Evolutionary conservation across 2,888 invertebrate species (phyloP).

Genomic region (Himalopsyche tibetana): DNA sequence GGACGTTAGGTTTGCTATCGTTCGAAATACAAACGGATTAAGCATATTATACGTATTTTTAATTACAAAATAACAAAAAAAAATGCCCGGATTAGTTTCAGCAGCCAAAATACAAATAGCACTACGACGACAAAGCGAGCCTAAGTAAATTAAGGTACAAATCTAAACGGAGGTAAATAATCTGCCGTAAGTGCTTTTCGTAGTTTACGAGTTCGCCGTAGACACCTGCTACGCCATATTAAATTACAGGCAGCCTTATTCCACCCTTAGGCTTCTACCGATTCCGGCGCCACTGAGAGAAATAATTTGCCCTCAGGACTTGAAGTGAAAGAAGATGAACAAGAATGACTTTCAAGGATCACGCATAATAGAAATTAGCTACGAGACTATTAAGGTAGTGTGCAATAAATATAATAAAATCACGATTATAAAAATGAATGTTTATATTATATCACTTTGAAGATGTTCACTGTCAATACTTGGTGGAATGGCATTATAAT

Average conservation of each 20-base stretch:
- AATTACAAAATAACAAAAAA: constrained; percentile 6
- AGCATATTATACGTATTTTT: neutral
- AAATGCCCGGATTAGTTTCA: neutral
- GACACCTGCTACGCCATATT: constrained; percentile 63
- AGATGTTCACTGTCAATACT: no score
- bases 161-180: constrained; percentile 62
- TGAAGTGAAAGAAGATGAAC: neutral
- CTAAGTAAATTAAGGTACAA: constrained; percentile 58
- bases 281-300: neutral
- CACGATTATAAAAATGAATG: no score
- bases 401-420: no score
- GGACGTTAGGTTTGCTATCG: no score
- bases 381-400: no score
- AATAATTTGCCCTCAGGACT: constrained; percentile 19
- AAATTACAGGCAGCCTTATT: constrained; percentile 55
- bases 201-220: constrained; percentile 58
- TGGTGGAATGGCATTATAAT: no score
- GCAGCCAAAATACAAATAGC: neutral
- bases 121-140: constrained; percentile 47
- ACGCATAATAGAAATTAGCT: neutral
- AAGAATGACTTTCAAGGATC: constrained; percentile 8
- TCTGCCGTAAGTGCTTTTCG: constrained; percentile 61
- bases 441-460: no score
- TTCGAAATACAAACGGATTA: no score
- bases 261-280: neutral